These are phyloP conservation scores for Trigoniulus corallinus DNA, from an alignment of 1,140 invertebrate genomes.

Conservation along the genomic window DNA sequence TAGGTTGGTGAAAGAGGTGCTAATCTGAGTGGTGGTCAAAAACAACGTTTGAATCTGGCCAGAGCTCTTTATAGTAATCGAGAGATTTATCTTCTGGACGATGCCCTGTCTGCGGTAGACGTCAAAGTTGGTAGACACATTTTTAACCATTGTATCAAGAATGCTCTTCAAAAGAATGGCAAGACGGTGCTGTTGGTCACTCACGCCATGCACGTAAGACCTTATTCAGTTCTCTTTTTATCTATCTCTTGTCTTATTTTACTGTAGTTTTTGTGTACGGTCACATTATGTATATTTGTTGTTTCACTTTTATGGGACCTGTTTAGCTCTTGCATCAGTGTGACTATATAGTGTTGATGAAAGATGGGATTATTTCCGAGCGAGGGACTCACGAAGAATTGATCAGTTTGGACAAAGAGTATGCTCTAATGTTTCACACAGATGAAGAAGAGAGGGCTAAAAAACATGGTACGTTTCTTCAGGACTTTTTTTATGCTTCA, in stretches of 20 bases:
- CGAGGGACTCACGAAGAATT: conserved; percentile 24
- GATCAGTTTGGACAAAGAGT: conserved; percentile 21
- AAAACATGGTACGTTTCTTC: too few relatives aligned
- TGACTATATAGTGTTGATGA: conserved; percentile 26
- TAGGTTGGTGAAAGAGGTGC: conserved; percentile 37
- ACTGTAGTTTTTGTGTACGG: neutral
- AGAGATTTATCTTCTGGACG: conserved; percentile 35
- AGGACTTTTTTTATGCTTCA: too few relatives aligned
- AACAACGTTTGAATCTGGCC: conserved; percentile 41
- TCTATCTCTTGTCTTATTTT: neutral
- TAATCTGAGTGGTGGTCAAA: conserved; percentile 35
- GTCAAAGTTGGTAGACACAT: conserved; percentile 30
- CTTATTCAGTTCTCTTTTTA: neutral
- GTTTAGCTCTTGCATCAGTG: conserved; percentile 27
- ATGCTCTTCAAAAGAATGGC: conserved; percentile 14
- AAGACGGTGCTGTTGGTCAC: conserved; percentile 22
- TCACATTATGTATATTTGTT: neutral
- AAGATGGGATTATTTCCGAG: conserved; percentile 24
- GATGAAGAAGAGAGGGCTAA: neutral
- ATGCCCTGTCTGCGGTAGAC: conserved; percentile 37
- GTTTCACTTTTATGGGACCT: too few relatives aligned
- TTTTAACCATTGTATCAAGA: conserved; percentile 28
- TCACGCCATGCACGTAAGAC: conserved; percentile 16
- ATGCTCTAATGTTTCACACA: conserved; percentile 16
- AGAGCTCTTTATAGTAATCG: conserved; percentile 36